Evolutionary conservation across 2,113 vertebrate species (phyloP).

Genomic region (Paramisgurnus dabryanus): DNA sequence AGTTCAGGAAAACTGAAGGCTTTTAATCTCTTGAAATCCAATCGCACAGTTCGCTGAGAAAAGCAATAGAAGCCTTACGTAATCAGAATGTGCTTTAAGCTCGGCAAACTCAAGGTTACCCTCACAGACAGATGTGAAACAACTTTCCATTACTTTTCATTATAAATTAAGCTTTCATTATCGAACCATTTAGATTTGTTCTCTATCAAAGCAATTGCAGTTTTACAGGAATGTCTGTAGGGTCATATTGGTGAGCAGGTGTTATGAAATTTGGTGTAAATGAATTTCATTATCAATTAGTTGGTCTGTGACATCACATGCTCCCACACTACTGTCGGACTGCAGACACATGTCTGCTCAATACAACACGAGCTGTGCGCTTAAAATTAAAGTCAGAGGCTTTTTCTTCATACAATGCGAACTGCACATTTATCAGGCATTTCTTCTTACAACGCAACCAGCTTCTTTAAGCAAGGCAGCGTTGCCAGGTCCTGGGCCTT

Average conservation of each 20-base stretch:
- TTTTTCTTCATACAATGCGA: too few relatives aligned
- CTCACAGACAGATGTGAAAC: constrained; percentile 31
- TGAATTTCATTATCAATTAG: too few relatives aligned
- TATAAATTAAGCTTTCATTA: constrained; percentile 24
- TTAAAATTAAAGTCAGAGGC: too few relatives aligned
- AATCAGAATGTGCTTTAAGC: constrained; percentile 20
- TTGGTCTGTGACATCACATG: too few relatives aligned
- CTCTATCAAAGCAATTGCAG: neutral
- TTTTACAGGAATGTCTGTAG: neutral
- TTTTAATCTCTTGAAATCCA: constrained; percentile 25
- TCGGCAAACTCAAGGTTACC: neutral
- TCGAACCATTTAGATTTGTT: constrained; percentile 16
- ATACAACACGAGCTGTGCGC: too few relatives aligned
- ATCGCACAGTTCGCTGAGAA: constrained; percentile 1
- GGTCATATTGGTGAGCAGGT: neutral
- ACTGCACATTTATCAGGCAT: too few relatives aligned
- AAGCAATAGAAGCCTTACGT: constrained; percentile 36
- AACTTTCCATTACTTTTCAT: neutral
- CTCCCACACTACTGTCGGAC: too few relatives aligned
- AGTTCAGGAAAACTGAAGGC: constrained; percentile 3
- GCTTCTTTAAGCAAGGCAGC: too few relatives aligned
- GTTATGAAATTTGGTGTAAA: too few relatives aligned
- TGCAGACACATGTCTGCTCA: too few relatives aligned
- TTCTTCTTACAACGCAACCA: too few relatives aligned
- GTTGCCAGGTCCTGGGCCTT: too few relatives aligned